Conservation (phyloP, 1,140 invertebrate species). For the Psix sp. region DNA sequence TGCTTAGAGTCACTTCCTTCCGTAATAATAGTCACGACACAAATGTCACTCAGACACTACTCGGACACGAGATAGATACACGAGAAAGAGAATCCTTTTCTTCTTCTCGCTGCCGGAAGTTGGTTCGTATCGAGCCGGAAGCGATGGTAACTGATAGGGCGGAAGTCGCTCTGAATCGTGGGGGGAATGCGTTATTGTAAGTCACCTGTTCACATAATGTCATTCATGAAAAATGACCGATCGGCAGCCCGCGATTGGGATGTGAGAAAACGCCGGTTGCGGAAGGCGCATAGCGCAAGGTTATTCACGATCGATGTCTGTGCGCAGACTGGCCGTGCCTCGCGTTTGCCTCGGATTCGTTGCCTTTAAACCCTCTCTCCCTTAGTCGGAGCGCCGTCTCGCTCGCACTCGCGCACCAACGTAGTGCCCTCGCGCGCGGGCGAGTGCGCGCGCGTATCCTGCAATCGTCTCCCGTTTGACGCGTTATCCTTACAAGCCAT, state of each 20-base stretch:
- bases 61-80: background rate
- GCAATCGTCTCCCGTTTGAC: constrained; percentile 47
- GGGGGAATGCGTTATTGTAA: too few species aligned
- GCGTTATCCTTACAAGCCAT: constrained; percentile 40
- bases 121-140: too few species aligned
- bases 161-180: too few species aligned
- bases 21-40: constrained; percentile 14
- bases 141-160: too few species aligned
- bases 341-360: constrained; percentile 41
- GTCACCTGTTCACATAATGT: constrained; percentile 18
- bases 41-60: constrained; percentile 28
- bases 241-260: background rate
- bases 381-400: constrained; percentile 29
- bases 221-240: constrained; percentile 12
- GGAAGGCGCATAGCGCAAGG: constrained; percentile 50
- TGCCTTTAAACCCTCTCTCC: constrained; percentile 50
- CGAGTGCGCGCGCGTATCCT: constrained; percentile 42
- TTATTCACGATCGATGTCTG: constrained; percentile 71
- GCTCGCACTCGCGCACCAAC: constrained; percentile 18
- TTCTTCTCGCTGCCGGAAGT: background rate
- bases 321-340: constrained; percentile 71
- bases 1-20: constrained; percentile 29
- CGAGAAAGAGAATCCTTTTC: too few species aligned
- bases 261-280: constrained; percentile 62
- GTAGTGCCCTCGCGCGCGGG: constrained; percentile 12